Conservation (phyloP, 2,797 vertebrate species). For the Oreochromis mossambicus region DNA sequence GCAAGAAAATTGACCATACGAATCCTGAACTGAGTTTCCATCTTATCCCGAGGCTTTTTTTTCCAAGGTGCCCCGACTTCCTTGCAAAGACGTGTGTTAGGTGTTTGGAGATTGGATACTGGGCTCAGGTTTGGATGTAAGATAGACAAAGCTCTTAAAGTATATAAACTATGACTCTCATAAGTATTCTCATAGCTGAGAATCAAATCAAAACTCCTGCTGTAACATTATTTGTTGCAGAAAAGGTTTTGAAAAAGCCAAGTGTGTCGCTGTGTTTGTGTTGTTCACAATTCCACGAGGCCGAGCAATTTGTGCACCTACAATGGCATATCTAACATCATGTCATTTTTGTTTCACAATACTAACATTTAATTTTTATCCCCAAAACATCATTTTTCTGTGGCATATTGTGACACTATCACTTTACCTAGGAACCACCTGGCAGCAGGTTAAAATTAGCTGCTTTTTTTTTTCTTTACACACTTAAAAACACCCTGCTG, state of each 20-base stretch:
- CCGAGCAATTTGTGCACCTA: not conserved
- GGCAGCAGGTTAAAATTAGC: not conserved
- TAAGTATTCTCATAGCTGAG: not conserved
- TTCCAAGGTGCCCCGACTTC: not conserved
- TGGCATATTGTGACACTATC: rapidly evolving
- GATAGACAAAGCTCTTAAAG: not conserved
- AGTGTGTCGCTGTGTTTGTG: not conserved
- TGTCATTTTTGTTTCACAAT: not conserved
- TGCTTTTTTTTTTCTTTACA: not conserved
- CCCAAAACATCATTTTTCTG: not conserved
- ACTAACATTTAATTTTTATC: not conserved
- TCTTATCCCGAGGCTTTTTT: not conserved
- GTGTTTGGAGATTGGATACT: not conserved
- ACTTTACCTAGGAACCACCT: not conserved
- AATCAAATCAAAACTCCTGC: not conserved
- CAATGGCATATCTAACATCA: not conserved
- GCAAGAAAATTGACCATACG: not conserved
- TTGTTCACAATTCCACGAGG: not conserved
- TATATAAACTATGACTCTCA: not conserved
- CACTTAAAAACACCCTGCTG: not conserved
- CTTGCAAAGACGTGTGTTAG: not conserved
- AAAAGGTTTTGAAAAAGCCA: not conserved
- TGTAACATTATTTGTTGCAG: not conserved
- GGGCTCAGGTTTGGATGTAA: not conserved
- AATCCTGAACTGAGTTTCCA: not conserved